Conservation (phyloP, 2,888 invertebrate species). For the Cryptophagus acutangulus region DNA sequence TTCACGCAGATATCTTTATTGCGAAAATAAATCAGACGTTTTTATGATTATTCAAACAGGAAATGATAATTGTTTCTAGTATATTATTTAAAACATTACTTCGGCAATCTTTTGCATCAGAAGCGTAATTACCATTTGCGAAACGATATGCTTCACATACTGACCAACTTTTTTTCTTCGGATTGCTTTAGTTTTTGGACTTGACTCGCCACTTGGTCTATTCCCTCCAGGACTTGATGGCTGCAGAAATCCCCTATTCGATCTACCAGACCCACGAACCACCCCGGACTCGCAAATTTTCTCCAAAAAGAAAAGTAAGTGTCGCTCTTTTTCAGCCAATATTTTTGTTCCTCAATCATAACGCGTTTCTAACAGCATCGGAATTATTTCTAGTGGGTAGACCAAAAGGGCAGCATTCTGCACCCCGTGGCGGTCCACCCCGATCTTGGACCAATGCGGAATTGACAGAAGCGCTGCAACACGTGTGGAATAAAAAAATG, state of each 20-base stretch:
- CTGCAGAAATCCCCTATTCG: constrained; percentile 68
- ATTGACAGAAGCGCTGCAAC: constrained; percentile 82
- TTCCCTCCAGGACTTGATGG: constrained; percentile 75
- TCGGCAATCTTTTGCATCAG: too few species aligned
- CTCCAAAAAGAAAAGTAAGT: constrained; percentile 77
- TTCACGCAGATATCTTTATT: too few species aligned
- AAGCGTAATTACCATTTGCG: too few species aligned
- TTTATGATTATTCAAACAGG: too few species aligned
- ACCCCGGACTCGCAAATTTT: constrained; percentile 62
- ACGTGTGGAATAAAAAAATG: constrained; percentile 95
- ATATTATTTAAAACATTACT: too few species aligned
- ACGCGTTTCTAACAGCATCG: not conserved
- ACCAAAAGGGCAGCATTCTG: constrained; percentile 87
- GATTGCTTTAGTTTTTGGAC: constrained; percentile 70
- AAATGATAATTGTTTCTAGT: too few species aligned
- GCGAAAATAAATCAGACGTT: too few species aligned
- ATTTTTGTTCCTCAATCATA: not conserved
- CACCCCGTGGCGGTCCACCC: constrained; percentile 84
- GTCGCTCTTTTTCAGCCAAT: constrained; percentile 6
- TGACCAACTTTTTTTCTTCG: too few species aligned
- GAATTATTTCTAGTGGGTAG: constrained; percentile 59
- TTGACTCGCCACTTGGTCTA: constrained; percentile 68
- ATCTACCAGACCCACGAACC: constrained; percentile 66
- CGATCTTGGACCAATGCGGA: constrained; percentile 91
- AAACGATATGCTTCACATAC: too few species aligned